Conservation (phyloP, 2,797 vertebrate genomes). For the Pangasius sanitwongsei region DNA sequence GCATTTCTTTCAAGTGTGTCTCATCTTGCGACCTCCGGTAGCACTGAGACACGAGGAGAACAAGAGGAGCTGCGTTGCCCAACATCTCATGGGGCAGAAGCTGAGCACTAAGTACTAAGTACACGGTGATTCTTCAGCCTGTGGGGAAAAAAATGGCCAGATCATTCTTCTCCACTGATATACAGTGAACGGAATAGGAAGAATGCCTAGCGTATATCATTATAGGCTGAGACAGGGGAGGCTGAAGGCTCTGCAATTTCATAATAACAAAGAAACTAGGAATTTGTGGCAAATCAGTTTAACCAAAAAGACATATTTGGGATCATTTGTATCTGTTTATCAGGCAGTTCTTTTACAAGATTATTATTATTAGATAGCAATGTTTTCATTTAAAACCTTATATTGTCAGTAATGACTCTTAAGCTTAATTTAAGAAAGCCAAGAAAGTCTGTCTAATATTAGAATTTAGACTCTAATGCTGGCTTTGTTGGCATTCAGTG, state of each 20-base stretch:
- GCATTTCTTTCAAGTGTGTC: slow-evolving; percentile 51
- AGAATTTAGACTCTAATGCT: slow-evolving; percentile 21
- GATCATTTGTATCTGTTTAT: slow-evolving; percentile 10
- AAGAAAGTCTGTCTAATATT: slow-evolving; percentile 30
- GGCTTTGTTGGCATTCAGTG: slow-evolving; percentile 16
- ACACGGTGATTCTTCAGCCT: slow-evolving; percentile 47
- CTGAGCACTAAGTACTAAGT: slow-evolving; percentile 27
- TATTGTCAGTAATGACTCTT: background rate
- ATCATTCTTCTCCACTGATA: background rate
- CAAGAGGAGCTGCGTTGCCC: slow-evolving; percentile 58
- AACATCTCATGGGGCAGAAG: slow-evolving; percentile 44
- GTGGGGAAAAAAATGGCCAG: background rate
- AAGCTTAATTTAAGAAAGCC: slow-evolving; percentile 30
- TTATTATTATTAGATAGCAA: background rate
- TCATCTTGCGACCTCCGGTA: slow-evolving; percentile 50
- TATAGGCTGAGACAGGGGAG: background rate
- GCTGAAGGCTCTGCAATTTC: background rate
- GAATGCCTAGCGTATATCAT: background rate
- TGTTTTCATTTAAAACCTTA: background rate
- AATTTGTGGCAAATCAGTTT: slow-evolving; percentile 3
- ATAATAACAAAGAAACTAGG: background rate
- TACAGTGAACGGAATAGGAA: background rate
- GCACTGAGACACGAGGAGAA: slow-evolving; percentile 50
- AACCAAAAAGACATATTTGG: slow-evolving; percentile 36
- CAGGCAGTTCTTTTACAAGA: background rate